Base-by-base conservation (phyloP, 92 coral and sea anemone genomes). In the Parazoanthus swiftii region DNA sequence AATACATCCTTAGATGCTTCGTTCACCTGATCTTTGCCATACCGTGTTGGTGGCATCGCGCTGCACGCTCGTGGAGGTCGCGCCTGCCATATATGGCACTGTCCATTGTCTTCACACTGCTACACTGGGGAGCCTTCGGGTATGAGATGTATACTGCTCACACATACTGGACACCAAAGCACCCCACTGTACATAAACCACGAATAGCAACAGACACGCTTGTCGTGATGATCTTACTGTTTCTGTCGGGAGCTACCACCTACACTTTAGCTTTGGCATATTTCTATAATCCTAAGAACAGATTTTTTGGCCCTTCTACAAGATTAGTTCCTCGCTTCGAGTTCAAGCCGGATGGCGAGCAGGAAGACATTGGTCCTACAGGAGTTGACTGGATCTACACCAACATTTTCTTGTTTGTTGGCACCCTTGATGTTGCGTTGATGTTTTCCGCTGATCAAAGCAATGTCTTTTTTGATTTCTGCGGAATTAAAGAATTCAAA, bases 311-410 rank as follows among this genome's bases (percentile, higher is more conserved):
- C 46, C 50, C 88, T 11, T 37, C 85, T 39, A 75, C 90, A 72
- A 91, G 81, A 56, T 66, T 93, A 26, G 73, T 91, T 25, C 95
- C 95, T 21, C 42, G 79, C 20, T 48, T 91, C 42, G 85, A 86
- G 36, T 93, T 89, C 72, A 86, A 66, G 80, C 95, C 95, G 0
- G 73, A 82, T 15, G 95, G 92, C 14, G 79, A 77, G 16, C 95
- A 91, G 20, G 84, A 76, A 72, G 86, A 76, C 4, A 76, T 84
- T 46, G 77, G 78, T 8, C 93, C 88, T 11, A 70, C 46, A 33
- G 68, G 77, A 23, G 75, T 36, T 20, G 90, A 91, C 56, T 93
- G 94, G 95, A 81, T 89, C 58, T 84, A 73, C 21, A 88, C 88
- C 81, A 91, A 91, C 42, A 72, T 91, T 3, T 81, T 91, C 66